Percentiles rank a stretch among this genome's conserved stretches.
These are phyloP conservation scores for Osmoderma eremita DNA, from an alignment of 2,888 invertebrate genomes.

Conservation along the genomic window DNA sequence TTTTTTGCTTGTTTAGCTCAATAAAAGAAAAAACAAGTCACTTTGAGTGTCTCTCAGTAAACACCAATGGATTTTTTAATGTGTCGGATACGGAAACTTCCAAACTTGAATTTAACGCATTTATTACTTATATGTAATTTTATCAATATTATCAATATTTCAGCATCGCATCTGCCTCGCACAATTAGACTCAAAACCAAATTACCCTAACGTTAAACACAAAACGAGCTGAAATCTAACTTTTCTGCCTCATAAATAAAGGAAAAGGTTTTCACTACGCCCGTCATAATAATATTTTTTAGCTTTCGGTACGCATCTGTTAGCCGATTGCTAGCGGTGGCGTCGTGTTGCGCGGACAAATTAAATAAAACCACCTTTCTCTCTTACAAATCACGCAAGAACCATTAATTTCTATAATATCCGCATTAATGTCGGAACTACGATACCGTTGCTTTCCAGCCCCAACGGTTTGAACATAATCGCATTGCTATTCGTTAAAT, in stretches of 20 bases:
- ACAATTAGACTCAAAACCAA: too few species aligned
- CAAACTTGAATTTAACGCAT: too few species aligned
- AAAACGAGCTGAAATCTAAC: too few species aligned
- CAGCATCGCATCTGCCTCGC: too few species aligned
- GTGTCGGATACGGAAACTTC: too few species aligned
- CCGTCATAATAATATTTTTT: neutral
- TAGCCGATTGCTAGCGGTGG: neutral
- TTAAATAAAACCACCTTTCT: slow-evolving; percentile 4
- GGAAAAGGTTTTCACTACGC: neutral
- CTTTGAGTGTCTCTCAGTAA: too few species aligned
- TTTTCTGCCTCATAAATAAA: neutral
- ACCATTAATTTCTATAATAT: slow-evolving; percentile 18
- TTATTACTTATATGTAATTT: too few species aligned
- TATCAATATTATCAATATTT: too few species aligned
- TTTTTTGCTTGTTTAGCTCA: too few species aligned
- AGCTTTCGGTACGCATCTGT: slow-evolving; percentile 7
- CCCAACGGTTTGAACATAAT: neutral
- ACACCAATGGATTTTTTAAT: too few species aligned
- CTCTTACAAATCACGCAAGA: slow-evolving; percentile 4
- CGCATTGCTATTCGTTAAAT: neutral
- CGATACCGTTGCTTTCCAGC: neutral
- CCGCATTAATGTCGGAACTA: neutral
- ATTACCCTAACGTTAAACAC: too few species aligned
- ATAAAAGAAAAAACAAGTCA: too few species aligned
- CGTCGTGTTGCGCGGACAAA: neutral